Evolutionary conservation across 2,797 vertebrate genomes (phyloP).

Genomic region (Chromobotia macracanthus): DNA sequence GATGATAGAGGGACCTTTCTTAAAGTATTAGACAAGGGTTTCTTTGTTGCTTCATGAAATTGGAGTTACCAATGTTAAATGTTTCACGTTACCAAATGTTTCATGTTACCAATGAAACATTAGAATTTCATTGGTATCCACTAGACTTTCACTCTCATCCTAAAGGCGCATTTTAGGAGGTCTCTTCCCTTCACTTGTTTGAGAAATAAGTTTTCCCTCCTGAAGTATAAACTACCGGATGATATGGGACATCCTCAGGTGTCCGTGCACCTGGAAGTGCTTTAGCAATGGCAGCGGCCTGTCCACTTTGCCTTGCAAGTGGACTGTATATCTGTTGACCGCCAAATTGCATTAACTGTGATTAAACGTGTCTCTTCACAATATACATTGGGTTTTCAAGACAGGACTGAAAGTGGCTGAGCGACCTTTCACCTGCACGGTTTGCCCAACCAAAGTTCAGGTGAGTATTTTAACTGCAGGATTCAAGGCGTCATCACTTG

Average conservation of each 20-base stretch:
- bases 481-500: no score
- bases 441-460: background rate
- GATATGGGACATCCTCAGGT: slow-evolving; percentile 46
- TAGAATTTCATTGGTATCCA: no score
- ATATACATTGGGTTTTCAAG: background rate
- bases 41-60: slow-evolving; percentile 23
- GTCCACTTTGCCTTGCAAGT: slow-evolving; percentile 12
- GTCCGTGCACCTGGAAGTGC: slow-evolving; percentile 55
- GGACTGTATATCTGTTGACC: slow-evolving; percentile 24
- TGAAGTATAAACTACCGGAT: slow-evolving; percentile 39
- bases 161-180: no score
- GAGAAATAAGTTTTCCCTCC: slow-evolving; percentile 19
- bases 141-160: background rate
- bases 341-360: background rate
- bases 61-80: no score
- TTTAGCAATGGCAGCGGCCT: slow-evolving; percentile 59
- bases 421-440: background rate
- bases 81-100: no score
- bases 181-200: background rate
- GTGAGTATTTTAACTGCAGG: slow-evolving; percentile 7
- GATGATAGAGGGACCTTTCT: slow-evolving; percentile 53
- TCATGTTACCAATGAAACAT: no score
- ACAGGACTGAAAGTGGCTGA: background rate
- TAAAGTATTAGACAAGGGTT: background rate
- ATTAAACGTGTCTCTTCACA: background rate